A percentile compares a stretch with the other conserved stretches of the same genome.
Conservation (phyloP, 2,888 invertebrate species). For the Sialis lutaria region DNA sequence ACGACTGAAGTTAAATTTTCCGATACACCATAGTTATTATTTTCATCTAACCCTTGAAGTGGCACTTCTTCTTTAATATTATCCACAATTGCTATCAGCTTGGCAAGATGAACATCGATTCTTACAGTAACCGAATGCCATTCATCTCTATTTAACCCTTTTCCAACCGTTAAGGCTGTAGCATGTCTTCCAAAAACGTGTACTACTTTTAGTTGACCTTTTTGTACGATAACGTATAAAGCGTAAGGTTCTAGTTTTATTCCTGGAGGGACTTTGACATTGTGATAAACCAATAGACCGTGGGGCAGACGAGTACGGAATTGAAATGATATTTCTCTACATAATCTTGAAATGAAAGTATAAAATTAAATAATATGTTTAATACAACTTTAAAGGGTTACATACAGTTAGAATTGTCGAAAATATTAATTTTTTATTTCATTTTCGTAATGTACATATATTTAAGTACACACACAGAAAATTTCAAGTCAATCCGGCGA, state of each 20-base stretch:
- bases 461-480: too few species aligned
- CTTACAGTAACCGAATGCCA: constrained; percentile 81
- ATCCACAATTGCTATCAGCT: constrained; percentile 74
- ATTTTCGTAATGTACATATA: too few species aligned
- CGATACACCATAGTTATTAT: constrained; percentile 73
- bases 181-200: constrained; percentile 81
- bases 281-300: constrained; percentile 76
- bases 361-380: too few species aligned
- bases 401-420: too few species aligned
- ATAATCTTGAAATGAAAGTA: constrained; percentile 59
- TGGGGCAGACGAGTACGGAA: constrained; percentile 78
- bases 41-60: constrained; percentile 65
- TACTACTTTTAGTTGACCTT: constrained; percentile 80
- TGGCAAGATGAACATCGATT: constrained; percentile 73
- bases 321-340: constrained; percentile 75
- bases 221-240: constrained; percentile 78
- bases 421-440: too few species aligned
- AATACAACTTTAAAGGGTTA: too few species aligned
- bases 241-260: constrained; percentile 71
- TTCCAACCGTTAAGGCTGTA: constrained; percentile 69
- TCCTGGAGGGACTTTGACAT: constrained; percentile 71
- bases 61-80: constrained; percentile 65
- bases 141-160: constrained; percentile 73
- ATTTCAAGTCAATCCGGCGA: too few species aligned
- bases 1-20: constrained; percentile 77